Evolutionary conservation across 1,140 invertebrate species (phyloP), one percentile per base, ranked within the genome.

Genomic region (Conus betulinus): DNA sequence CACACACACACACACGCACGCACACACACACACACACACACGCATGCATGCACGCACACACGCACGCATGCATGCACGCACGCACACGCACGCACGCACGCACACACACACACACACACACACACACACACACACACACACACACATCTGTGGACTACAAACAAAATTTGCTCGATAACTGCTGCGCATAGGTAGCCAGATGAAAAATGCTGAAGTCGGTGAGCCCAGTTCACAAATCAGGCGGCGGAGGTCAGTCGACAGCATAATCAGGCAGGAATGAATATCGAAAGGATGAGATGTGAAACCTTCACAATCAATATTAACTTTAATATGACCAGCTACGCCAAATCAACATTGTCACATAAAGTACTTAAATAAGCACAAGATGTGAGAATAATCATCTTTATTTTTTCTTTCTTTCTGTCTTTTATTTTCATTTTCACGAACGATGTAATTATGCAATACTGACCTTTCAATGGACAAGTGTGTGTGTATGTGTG

Each of bases 91-190:
- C 60, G 17, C 67, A n/a, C 20, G 20, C 67, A 71, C 67, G 20
- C 76, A 78, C 76, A 51, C 25, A 39, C 25, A 51, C 76, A 39
- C 76, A 78, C 76, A 78, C 7, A 39, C 76, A 78, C 76, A 39
- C 76, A 39, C 76, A 39, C 76, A 39, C 76, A 39, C 76, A 78
- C 76, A 39, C 76, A 78, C 71, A 74, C 71, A 74, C 71, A 74
- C 71, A 74, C 71, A 74, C 71, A 74, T 25, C 20, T 8, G 25
- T 7, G 20, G 7, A 17, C 20, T 23, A 17, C 20, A 23, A 25
- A 74, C 7, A 23, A 74, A 39, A 39, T 1, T 39, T 39, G 39
- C 39, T 39, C 39, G 39, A 39, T 39, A 39, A 39, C 39, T 39
- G 39, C 39, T 74, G 7, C 71, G 20, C 71, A 20, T 8, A n/a